Percentiles rank a stretch among this genome's conserved stretches.
These are phyloP conservation scores for Metaphire vulgaris DNA, from an alignment of 1,140 invertebrate genomes.

Conservation along the genomic window DNA sequence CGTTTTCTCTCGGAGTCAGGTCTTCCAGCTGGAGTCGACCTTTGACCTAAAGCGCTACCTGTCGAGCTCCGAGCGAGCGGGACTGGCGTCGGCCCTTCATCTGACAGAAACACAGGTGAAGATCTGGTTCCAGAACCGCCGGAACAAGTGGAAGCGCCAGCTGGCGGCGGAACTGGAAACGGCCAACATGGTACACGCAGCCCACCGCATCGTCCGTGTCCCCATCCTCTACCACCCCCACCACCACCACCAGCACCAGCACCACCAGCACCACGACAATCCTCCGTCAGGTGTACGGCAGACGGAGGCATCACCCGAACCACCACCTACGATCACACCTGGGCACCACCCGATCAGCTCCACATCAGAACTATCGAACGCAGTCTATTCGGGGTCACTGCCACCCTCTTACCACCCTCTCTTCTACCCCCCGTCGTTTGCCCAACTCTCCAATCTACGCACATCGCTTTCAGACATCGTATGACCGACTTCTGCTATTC, in stretches of 20 bases:
- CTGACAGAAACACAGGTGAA: slow-evolving; percentile 77
- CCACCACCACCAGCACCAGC: too few relatives aligned
- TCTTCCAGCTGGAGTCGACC: slow-evolving; percentile 94
- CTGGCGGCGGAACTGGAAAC: slow-evolving; percentile 90
- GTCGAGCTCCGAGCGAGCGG: slow-evolving; percentile 88
- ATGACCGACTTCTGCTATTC: too few relatives aligned
- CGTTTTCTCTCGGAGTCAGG: slow-evolving; percentile 83
- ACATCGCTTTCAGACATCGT: slow-evolving; percentile 41
- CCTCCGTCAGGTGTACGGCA: slow-evolving; percentile 29
- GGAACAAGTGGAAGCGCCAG: slow-evolving; percentile 98
- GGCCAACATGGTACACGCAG: slow-evolving; percentile 79
- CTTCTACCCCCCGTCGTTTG: slow-evolving; percentile 34
- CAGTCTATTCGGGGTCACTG: slow-evolving; percentile 31
- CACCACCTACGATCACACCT: too few relatives aligned
- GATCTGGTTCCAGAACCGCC: slow-evolving; percentile 87
- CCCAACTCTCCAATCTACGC: slow-evolving; percentile 36
- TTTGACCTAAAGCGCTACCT: slow-evolving; percentile 79
- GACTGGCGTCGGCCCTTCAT: slow-evolving; percentile 82
- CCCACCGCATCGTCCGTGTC: slow-evolving; percentile 83
- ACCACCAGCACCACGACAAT: too few relatives aligned
- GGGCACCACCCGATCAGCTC: slow-evolving; percentile 34
- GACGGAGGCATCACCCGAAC: slow-evolving; percentile 27
- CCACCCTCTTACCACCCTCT: slow-evolving; percentile 28
- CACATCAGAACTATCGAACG: slow-evolving; percentile 22
- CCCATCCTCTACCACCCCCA: slow-evolving; percentile 89